Percentiles rank a stretch among this genome's conserved stretches.
Conservation (phyloP, 1,140 invertebrate species). For the Helicoverpa armigera region DNA sequence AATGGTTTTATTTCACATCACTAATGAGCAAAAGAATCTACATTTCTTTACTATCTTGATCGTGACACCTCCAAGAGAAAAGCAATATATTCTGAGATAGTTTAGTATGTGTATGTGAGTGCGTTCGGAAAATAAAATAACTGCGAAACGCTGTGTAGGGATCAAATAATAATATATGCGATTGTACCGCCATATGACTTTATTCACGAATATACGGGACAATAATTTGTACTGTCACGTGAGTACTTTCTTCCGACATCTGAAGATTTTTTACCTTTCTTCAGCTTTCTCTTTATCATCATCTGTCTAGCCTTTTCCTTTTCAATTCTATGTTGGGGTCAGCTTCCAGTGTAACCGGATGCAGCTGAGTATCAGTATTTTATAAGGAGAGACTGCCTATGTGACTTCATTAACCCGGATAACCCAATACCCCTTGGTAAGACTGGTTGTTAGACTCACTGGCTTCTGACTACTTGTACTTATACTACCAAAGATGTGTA, state of each 20-base stretch:
- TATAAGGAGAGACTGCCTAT: background rate
- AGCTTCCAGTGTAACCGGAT: background rate
- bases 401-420: too few relatives aligned
- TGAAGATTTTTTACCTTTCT: background rate
- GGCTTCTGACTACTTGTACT: too few relatives aligned
- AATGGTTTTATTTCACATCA: background rate
- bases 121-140: slow-evolving; percentile 15
- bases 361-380: background rate
- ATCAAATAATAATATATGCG: slow-evolving; percentile 6
- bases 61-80: background rate
- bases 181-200: background rate
- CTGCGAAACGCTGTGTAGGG: background rate
- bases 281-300: too few relatives aligned
- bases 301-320: too few relatives aligned
- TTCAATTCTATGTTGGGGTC: background rate
- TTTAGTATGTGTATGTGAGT: background rate
- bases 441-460: too few relatives aligned
- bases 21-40: background rate
- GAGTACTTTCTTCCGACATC: background rate
- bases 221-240: background rate
- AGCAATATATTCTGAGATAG: background rate
- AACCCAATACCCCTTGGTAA: too few relatives aligned
- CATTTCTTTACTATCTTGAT: background rate
- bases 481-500: too few relatives aligned
- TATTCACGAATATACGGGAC: background rate